These are phyloP conservation scores for Coptotermes formosanus DNA, from an alignment of 1,140 invertebrate species.

Conservation along the genomic window DNA sequence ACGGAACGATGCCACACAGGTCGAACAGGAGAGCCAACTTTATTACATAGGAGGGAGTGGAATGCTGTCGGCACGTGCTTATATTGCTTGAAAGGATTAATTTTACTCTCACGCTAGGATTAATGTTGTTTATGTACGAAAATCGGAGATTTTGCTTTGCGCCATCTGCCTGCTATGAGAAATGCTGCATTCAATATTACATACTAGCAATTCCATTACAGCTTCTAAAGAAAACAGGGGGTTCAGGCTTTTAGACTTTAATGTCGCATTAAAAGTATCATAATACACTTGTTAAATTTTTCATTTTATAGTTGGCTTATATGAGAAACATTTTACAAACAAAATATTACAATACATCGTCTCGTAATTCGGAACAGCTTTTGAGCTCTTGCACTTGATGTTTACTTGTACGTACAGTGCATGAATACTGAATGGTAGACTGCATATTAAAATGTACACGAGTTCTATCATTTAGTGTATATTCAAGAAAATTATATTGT, in stretches of 20 bases:
- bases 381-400: neutral
- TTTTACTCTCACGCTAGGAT: too few species aligned
- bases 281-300: neutral
- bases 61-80: too few species aligned
- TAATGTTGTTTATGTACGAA: too few species aligned
- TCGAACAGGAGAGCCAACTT: neutral
- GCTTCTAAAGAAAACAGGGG: neutral
- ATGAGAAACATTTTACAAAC: neutral
- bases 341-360: neutral
- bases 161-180: too few species aligned
- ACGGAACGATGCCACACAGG: neutral
- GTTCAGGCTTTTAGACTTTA: neutral
- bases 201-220: too few species aligned
- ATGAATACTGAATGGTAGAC: neutral
- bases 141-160: too few species aligned
- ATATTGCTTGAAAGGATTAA: too few species aligned
- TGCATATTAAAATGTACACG: too few species aligned
- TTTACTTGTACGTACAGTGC: neutral
- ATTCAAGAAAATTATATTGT: too few species aligned
- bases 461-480: too few species aligned
- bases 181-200: too few species aligned
- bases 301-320: neutral
- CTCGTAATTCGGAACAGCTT: neutral
- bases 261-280: neutral
- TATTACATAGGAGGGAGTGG: neutral